A percentile compares a stretch with the other conserved stretches of the same genome.
Evolutionary conservation across 2,113 vertebrate species (phyloP).

Genomic region (Myotis yumanensis): DNA sequence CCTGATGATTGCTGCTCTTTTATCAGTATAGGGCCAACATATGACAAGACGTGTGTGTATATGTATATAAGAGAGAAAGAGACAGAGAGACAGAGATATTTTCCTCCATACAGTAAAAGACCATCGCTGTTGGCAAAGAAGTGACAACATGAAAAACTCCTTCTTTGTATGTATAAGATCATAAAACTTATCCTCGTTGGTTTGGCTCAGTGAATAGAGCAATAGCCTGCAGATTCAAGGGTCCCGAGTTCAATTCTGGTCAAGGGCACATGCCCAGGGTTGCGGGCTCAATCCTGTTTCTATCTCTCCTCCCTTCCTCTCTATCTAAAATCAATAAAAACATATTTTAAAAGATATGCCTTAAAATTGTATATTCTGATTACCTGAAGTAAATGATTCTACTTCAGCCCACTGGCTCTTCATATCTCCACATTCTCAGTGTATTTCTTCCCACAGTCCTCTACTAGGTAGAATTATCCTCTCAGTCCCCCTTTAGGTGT

Average conservation of each 20-base stretch:
- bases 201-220: too few relatives aligned
- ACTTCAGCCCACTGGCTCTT: background rate
- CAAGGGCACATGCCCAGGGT: too few relatives aligned
- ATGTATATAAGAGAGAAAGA: background rate
- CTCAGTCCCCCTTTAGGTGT: background rate
- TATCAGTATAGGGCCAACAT: conserved; percentile 20
- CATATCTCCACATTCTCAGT: background rate
- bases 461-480: background rate
- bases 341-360: background rate
- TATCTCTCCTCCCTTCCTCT: too few relatives aligned
- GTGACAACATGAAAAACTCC: background rate
- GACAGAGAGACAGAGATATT: background rate
- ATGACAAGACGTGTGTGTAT: background rate
- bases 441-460: background rate
- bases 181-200: too few relatives aligned
- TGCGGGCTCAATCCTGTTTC: too few relatives aligned
- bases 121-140: background rate
- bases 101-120: background rate
- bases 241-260: too few relatives aligned
- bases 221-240: too few relatives aligned
- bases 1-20: conserved; percentile 41
- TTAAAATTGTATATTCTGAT: background rate
- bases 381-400: background rate
- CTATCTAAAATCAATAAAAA: too few relatives aligned
- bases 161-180: background rate